Percentiles rank a stretch among this genome's conserved stretches.
phyloP scores from a whole-genome alignment of 2,113 vertebrate species.

The Phocoena phocoena region DNA sequence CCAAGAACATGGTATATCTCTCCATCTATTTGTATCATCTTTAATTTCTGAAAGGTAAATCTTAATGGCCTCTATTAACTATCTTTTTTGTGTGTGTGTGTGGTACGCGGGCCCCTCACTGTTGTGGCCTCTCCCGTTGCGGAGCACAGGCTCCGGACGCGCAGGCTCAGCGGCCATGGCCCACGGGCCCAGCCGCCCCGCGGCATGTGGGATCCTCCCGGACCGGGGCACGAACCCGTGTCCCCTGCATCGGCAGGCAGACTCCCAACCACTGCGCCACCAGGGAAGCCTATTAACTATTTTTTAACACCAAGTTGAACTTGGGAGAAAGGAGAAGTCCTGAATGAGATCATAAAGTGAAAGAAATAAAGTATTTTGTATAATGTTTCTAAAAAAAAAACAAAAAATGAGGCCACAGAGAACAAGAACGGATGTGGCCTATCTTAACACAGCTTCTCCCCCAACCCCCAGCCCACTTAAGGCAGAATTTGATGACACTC shows the following conservation, averaged over 20 bases:
- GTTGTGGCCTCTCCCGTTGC: too few species aligned
- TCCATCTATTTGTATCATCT: too few species aligned
- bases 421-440: neutral
- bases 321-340: neutral
- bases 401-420: neutral
- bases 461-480: neutral
- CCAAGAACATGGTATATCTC: too few species aligned
- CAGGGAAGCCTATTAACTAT: neutral
- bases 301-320: neutral
- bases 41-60: neutral
- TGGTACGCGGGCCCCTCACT: too few species aligned
- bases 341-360: neutral
- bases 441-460: neutral
- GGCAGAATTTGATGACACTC: neutral
- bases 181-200: too few species aligned
- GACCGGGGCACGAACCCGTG: too few species aligned
- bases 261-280: too few species aligned
- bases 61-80: neutral
- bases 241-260: too few species aligned
- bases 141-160: too few species aligned
- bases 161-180: too few species aligned
- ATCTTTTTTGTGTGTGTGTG: too few species aligned
- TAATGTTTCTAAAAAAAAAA: neutral
- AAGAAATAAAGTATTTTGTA: slow-evolving; percentile 27
- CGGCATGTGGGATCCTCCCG: too few species aligned